Evolutionary conservation across 2,113 vertebrate genomes (phyloP).

Genomic region (Chloropsis cyanopogon): DNA sequence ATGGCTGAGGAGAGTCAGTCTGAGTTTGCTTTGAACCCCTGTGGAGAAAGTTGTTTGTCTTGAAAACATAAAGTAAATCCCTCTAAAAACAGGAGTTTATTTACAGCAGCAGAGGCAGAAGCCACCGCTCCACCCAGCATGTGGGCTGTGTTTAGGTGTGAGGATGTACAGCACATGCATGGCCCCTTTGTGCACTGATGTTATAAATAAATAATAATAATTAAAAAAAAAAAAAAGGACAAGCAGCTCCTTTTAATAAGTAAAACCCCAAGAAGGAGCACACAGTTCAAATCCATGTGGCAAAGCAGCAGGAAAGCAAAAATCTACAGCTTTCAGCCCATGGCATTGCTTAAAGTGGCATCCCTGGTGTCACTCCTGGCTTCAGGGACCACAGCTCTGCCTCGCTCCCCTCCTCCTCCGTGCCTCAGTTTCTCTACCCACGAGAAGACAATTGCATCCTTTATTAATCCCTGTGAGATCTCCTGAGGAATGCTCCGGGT

Average conservation of each 20-base stretch:
- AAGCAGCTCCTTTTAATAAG: background rate
- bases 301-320: background rate
- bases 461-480: background rate
- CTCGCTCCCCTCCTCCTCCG: background rate
- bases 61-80: background rate
- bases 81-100: background rate
- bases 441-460: background rate
- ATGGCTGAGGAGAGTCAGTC: background rate
- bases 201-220: background rate
- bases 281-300: background rate
- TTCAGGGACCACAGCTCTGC: background rate
- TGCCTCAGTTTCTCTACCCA: background rate
- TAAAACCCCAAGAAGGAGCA: background rate
- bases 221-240: background rate
- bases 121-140: background rate
- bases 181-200: background rate
- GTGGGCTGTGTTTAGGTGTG: background rate
- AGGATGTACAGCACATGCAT: accelerated
- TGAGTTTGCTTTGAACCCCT: background rate
- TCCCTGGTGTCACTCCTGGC: background rate
- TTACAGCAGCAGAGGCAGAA: background rate
- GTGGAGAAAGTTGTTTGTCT: background rate
- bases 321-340: background rate
- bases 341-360: background rate
- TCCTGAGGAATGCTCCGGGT: background rate